Conservation (phyloP, 2,797 vertebrate species). For the Rallus crepitans region DNA sequence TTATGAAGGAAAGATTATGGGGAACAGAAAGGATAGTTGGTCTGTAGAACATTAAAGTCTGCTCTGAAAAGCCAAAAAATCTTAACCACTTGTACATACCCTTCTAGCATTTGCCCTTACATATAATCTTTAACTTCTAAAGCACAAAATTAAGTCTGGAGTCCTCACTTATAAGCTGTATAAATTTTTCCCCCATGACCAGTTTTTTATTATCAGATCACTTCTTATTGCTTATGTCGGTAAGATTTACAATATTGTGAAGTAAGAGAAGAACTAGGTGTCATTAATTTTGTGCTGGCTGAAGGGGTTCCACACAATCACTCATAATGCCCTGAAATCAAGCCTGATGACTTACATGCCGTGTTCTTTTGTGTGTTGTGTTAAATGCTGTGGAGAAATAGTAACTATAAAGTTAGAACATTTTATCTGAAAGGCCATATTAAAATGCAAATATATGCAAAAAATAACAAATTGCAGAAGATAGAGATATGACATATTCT, state of each 20-base stretch:
- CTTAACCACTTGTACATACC: not conserved
- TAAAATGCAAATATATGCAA: not conserved
- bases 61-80: not conserved
- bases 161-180: not conserved
- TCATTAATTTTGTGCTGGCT: not conserved
- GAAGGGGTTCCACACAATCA: not conserved
- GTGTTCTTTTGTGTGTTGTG: not conserved
- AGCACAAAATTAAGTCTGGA: not conserved
- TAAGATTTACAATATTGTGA: not conserved
- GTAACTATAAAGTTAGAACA: not conserved
- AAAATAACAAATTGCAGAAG: not conserved
- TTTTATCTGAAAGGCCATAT: not conserved
- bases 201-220: not conserved
- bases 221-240: not conserved
- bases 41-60: not conserved
- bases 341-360: not conserved
- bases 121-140: not conserved
- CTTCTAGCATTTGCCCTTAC: not conserved
- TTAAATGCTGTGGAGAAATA: not conserved
- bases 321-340: not conserved
- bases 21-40: not conserved
- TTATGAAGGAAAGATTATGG: not conserved
- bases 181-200: not conserved
- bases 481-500: fast-evolving
- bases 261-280: not conserved